Evolutionary conservation across 2,113 vertebrate species (phyloP).

Genomic region (Oryzias curvinotus): DNA sequence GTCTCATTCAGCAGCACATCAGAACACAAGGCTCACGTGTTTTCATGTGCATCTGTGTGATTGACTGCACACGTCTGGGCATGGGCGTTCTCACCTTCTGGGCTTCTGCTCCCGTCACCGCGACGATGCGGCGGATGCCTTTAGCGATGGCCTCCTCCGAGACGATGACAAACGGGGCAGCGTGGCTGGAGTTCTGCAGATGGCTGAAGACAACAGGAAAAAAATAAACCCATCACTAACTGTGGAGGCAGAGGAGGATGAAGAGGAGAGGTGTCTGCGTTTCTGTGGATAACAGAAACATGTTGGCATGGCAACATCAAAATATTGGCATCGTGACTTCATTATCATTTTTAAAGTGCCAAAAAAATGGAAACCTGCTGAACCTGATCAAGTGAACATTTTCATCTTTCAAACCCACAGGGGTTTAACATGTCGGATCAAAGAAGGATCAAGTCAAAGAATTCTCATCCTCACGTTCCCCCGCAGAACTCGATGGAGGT

Average conservation of each 20-base stretch:
- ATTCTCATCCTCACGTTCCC: conserved; percentile 87
- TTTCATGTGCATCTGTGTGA: not conserved
- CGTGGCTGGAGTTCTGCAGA: conserved; percentile 88
- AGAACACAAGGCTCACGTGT: not conserved
- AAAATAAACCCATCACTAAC: not conserved
- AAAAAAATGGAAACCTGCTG: too few species aligned
- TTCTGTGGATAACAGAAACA: too few species aligned
- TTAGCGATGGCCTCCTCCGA: conserved; percentile 98
- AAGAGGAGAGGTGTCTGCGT: not conserved
- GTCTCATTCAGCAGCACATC: too few species aligned
- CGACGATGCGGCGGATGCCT: conserved; percentile 95
- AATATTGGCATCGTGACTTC: too few species aligned
- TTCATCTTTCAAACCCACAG: not conserved
- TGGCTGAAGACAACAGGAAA: conserved; percentile 80
- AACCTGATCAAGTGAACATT: too few species aligned
- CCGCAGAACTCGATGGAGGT: conserved; percentile 96
- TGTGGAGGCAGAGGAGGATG: conserved; percentile 8
- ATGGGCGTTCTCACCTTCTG: conserved; percentile 84
- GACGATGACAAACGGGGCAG: conserved; percentile 89
- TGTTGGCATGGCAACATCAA: too few species aligned
- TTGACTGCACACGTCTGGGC: not conserved
- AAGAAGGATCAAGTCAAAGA: not conserved
- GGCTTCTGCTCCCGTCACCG: conserved; percentile 90
- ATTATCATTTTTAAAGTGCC: too few species aligned
- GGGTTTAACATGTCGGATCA: not conserved